Conservation (phyloP, 2,888 invertebrate genomes). For the Chloromyia formosa region DNA sequence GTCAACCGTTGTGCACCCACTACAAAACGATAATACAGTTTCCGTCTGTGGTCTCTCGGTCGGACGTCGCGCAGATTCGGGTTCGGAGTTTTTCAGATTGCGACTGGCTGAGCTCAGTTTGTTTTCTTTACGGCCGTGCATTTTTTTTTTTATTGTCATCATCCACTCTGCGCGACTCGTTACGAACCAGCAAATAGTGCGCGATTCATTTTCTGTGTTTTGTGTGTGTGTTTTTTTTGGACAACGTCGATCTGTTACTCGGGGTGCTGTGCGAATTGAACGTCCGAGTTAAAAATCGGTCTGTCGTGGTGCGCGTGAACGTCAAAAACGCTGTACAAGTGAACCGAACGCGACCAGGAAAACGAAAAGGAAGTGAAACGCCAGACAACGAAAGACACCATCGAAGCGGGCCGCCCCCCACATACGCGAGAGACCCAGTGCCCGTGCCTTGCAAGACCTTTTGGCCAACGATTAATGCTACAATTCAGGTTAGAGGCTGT, state of each 20-base stretch:
- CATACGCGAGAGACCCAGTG: conserved; percentile 34
- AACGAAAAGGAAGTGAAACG: background rate
- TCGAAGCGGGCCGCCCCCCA: too few species aligned
- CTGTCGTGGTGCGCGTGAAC: background rate
- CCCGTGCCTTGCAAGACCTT: conserved; percentile 24
- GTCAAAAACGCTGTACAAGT: background rate
- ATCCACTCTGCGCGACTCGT: background rate
- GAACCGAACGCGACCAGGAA: background rate
- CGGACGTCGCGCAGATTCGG: background rate
- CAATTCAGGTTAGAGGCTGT: conserved; percentile 18
- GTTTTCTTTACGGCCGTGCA: conserved; percentile 7
- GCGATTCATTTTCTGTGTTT: background rate
- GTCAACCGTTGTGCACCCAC: background rate
- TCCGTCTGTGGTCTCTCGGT: background rate
- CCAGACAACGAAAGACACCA: too few species aligned
- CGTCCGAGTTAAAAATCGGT: background rate
- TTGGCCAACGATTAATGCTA: conserved; percentile 13
- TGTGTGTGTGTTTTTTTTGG: background rate
- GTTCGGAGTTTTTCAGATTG: background rate
- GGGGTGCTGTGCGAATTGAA: background rate
- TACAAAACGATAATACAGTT: background rate
- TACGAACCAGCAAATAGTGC: background rate
- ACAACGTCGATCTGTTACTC: too few species aligned
- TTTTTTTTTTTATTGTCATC: conserved; percentile 21
- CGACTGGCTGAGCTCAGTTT: conserved; percentile 1